phyloP scores from a whole-genome alignment of 2,113 vertebrate genomes.

The Bufo bufo region DNA sequence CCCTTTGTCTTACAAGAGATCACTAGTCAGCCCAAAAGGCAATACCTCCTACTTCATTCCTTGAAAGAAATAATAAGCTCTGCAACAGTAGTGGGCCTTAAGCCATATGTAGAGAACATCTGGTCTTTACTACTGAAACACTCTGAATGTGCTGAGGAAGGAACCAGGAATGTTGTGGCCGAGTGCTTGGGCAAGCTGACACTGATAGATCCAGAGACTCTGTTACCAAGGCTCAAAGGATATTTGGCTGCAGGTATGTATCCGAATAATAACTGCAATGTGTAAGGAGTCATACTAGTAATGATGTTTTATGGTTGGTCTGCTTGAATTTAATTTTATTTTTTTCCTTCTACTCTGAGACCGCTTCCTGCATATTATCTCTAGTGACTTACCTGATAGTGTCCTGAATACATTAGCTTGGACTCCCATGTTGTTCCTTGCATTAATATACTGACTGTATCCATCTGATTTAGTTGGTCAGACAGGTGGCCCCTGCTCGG shows the following conservation, averaged over 20 bases:
- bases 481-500: no score
- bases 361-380: not conserved
- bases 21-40: constrained; percentile 93
- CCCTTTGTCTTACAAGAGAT: constrained; percentile 98
- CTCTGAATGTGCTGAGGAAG: constrained; percentile 97
- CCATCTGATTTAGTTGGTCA: no score
- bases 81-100: constrained; percentile 89
- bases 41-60: constrained; percentile 96
- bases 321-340: no score
- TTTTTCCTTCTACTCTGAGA: no score
- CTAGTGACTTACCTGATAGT: not conserved
- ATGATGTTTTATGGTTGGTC: no score
- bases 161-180: constrained; percentile 96
- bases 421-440: no score
- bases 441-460: no score
- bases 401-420: no score
- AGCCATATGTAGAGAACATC: constrained; percentile 95
- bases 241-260: constrained; percentile 92
- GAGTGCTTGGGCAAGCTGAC: constrained; percentile 97
- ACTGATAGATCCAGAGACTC: constrained; percentile 93
- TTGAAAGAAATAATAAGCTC: constrained; percentile 99
- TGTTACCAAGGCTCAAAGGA: constrained; percentile 93
- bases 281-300: not conserved
- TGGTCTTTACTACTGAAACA: constrained; percentile 95
- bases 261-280: not conserved